Evolutionary conservation across 2,797 vertebrate species (phyloP), one percentile per base, ranked within the genome.

Genomic region (Tauraco hartlaubi): DNA sequence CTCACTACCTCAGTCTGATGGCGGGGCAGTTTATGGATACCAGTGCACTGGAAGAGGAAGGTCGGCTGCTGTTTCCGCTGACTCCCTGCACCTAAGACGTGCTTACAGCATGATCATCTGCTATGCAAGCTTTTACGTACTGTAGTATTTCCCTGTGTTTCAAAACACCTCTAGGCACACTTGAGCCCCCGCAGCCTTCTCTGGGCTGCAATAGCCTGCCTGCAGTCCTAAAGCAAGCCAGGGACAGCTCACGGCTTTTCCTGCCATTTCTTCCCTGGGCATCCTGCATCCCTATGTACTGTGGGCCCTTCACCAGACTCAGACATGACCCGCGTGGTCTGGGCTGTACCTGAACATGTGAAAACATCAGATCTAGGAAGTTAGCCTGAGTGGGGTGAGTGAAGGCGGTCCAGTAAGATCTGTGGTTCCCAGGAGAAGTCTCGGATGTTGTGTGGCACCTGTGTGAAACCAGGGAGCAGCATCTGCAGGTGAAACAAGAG

Each of bases 291-390:
- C 25, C 8, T 44, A 2, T 37, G 25, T 58, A 18, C 4, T n/a
- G 14, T 26, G 9, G 23, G 9, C 12, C 13, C 25, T 39, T 54
- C 2, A 1, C 26, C 33, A 78, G 58, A 21, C 33, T 49, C 0
- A 0, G 12, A 35, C 25, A 3, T 29, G 44, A 33, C 9, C 26
- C 0, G 0, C 54, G 41, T 69, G 17, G 18, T 69, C 43, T 8
- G 1, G 13, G 3, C 20, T 78, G 26, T 46, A 64, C 6, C 9
- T 44, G 14, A 82, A 10, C 12, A 22, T 1, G 15, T 54, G 13
- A 52, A 91, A 69, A 87, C 76, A 46, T 29, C 0, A 3, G n/a
- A 44, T 79, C 16, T 41, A 41, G 51, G 29, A 68, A 54, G 11
- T 22, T 21, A 35, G 9, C 12, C 9, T 66, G 66, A 77, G 11